These are phyloP conservation scores for Lysandra bellargus DNA, from an alignment of 2,888 invertebrate genomes.

Conservation along the genomic window DNA sequence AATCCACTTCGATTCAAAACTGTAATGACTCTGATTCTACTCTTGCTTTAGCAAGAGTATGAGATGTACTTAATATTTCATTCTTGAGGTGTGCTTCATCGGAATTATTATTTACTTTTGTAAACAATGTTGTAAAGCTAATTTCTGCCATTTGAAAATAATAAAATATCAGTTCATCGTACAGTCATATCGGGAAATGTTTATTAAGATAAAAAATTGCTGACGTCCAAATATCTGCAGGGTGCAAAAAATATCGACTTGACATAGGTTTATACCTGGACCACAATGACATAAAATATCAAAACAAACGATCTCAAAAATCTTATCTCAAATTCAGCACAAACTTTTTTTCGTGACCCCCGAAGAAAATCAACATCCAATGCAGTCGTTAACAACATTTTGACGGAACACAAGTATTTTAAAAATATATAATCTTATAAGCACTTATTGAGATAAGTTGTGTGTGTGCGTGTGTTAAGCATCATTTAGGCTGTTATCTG, in stretches of 20 bases:
- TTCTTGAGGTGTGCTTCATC: too few species aligned
- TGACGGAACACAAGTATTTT: too few species aligned
- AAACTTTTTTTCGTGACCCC: background rate
- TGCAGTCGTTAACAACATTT: background rate
- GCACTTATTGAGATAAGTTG: too few species aligned
- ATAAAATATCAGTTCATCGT: background rate
- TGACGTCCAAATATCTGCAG: constrained; percentile 22
- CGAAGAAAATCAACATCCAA: background rate
- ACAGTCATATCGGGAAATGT: background rate
- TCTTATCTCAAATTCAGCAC: background rate
- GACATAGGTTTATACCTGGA: constrained; percentile 20
- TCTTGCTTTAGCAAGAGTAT: too few species aligned
- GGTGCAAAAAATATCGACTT: background rate
- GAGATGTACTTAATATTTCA: too few species aligned
- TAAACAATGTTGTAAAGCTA: background rate
- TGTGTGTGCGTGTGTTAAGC: too few species aligned
- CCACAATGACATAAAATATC: constrained; percentile 1
- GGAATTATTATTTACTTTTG: background rate
- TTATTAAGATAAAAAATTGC: background rate
- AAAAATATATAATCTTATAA: too few species aligned
- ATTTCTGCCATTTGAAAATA: background rate
- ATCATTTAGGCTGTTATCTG: too few species aligned
- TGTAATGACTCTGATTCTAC: too few species aligned
- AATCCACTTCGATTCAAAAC: background rate
- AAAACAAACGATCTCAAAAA: constrained; percentile 17